Percentiles rank a stretch among this genome's conserved stretches.
Conservation (phyloP, 2,797 vertebrate genomes). For the Taenioides sp. region DNA sequence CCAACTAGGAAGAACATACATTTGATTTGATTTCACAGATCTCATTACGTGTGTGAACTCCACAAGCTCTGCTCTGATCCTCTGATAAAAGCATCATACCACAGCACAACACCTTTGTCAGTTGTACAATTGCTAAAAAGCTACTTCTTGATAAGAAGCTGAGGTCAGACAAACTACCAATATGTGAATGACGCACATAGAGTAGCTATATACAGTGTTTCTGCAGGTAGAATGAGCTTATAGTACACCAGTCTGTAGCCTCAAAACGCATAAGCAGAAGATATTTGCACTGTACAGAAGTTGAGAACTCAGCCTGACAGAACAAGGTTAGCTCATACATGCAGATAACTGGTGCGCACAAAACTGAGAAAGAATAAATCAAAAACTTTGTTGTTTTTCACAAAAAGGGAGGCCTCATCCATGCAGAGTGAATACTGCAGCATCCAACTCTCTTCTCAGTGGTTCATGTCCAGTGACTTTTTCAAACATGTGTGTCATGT, state of each 20-base stretch:
- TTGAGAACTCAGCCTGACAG: conserved; percentile 20
- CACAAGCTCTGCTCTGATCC: neutral
- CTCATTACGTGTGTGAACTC: neutral
- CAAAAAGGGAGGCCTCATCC: neutral
- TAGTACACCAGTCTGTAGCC: neutral
- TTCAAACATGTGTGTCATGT: neutral
- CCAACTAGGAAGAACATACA: no score
- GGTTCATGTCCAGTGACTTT: neutral
- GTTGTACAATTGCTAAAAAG: neutral
- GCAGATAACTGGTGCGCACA: conserved; percentile 28
- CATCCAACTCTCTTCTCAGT: conserved; percentile 1
- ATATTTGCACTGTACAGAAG: neutral
- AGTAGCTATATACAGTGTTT: neutral
- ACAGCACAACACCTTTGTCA: conserved; percentile 42
- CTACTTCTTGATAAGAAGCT: neutral
- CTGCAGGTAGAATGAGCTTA: neutral
- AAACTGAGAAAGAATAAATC: conserved; percentile 34
- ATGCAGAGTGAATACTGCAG: neutral
- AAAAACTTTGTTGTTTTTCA: conserved; percentile 33
- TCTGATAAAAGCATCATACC: conserved; percentile 34
- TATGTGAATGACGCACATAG: neutral
- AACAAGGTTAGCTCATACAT: conserved; percentile 45
- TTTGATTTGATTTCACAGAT: neutral
- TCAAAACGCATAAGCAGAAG: neutral
- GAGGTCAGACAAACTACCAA: neutral